Percentiles rank a stretch among this genome's conserved stretches.
These are phyloP conservation scores for Catharus ustulatus DNA, from an alignment of 2,797 vertebrate species.

Conservation along the genomic window DNA sequence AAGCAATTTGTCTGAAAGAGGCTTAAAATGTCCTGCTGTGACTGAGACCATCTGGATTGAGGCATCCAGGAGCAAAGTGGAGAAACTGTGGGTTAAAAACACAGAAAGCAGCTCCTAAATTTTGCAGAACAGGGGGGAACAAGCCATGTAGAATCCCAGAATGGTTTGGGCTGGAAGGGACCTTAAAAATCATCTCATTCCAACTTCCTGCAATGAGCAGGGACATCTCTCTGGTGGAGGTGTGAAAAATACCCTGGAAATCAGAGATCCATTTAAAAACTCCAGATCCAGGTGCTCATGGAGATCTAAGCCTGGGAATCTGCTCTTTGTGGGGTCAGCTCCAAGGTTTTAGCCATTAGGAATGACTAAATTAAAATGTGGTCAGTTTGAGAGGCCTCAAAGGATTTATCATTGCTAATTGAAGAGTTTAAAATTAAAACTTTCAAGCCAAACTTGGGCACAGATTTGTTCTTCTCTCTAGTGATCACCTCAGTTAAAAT, in stretches of 20 bases:
- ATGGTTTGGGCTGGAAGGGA: background rate
- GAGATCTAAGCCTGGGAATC: background rate
- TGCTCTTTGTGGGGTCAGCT: background rate
- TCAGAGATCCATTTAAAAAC: background rate
- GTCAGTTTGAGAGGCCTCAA: background rate
- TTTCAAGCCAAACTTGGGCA: background rate
- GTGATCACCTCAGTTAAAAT: background rate
- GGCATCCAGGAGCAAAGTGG: background rate
- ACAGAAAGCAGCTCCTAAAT: rapidly evolving
- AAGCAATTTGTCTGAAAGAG: background rate
- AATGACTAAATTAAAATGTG: background rate
- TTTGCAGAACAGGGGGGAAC: rapidly evolving
- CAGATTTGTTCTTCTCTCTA: background rate
- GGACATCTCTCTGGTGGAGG: background rate
- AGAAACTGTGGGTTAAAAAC: background rate
- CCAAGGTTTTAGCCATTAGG: background rate
- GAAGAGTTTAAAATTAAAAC: background rate
- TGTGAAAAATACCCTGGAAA: background rate
- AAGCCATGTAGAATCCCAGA: background rate
- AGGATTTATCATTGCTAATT: background rate
- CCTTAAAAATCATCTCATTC: background rate
- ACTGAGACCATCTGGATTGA: background rate
- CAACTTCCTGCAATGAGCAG: background rate
- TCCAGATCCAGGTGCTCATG: rapidly evolving
- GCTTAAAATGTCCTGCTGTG: background rate